Conservation (phyloP, 2,113 vertebrate species). For the Heptranchias perlo region DNA sequence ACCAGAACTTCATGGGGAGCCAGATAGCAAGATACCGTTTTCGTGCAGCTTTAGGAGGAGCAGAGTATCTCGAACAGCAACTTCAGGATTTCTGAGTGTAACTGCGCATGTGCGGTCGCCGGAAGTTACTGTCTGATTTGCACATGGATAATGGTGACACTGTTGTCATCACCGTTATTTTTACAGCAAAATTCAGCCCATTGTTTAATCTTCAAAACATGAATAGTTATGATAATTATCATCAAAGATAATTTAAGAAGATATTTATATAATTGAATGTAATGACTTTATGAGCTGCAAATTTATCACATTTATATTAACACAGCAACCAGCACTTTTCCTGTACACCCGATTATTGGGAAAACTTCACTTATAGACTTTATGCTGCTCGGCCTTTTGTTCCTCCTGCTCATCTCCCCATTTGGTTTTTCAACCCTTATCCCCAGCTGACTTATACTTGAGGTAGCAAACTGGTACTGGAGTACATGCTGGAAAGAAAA, state of each 20-base stretch:
- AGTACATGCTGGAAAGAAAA: not conserved
- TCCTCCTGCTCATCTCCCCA: not conserved
- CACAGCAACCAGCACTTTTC: not conserved
- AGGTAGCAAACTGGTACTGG: not conserved
- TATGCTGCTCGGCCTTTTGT: not conserved
- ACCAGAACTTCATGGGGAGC: too few species aligned
- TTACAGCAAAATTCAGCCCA: too few species aligned
- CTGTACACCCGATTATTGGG: not conserved
- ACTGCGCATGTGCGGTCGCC: too few species aligned
- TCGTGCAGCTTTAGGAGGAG: too few species aligned
- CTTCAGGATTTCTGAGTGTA: too few species aligned
- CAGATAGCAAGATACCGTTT: too few species aligned
- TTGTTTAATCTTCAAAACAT: not conserved
- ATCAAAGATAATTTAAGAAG: not conserved
- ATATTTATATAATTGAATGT: not conserved
- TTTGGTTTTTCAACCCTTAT: not conserved
- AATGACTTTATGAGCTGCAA: not conserved
- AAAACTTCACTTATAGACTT: not conserved
- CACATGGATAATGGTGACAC: too few species aligned
- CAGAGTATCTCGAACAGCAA: too few species aligned
- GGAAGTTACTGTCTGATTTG: too few species aligned
- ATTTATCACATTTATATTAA: not conserved
- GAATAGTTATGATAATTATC: not conserved
- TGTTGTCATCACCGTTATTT: too few species aligned
- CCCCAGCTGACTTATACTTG: not conserved